Percentiles rank a stretch among this genome's conserved stretches.
Conservation (phyloP, 1,140 invertebrate genomes). For the Drosophila seguyi region DNA sequence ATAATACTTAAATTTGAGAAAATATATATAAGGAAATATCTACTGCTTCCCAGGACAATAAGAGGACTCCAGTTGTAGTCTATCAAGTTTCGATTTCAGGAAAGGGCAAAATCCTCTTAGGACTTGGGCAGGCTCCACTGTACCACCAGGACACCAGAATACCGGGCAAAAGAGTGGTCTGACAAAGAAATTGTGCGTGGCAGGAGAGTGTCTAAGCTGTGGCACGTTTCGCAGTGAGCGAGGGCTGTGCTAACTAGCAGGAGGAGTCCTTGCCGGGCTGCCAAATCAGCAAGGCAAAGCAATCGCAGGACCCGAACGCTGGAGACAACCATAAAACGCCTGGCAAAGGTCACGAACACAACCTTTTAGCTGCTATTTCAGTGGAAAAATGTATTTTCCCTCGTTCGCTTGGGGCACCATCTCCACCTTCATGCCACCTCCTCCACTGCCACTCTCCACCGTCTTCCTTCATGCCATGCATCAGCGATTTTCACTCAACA, state of each 20-base stretch:
- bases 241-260: conserved; percentile 37
- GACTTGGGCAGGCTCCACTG: conserved; percentile 12
- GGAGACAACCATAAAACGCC: conserved; percentile 75
- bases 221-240: conserved; percentile 35
- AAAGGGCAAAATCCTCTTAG: not conserved
- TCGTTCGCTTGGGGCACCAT: conserved; percentile 34
- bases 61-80: not conserved
- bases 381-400: conserved; percentile 67
- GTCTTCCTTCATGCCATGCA: conserved; percentile 39
- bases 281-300: conserved; percentile 75
- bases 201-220: conserved; percentile 33
- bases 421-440: not conserved
- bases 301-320: conserved; percentile 66
- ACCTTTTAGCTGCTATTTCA: conserved; percentile 76
- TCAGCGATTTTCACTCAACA: conserved; percentile 79
- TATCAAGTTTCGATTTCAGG: not conserved
- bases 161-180: not conserved
- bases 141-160: not conserved
- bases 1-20: not conserved
- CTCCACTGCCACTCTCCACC: not conserved
- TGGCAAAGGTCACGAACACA: conserved; percentile 81
- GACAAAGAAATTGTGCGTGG: conserved; percentile 47
- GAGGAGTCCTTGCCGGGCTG: conserved; percentile 46
- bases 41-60: not conserved
- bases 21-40: not conserved